Percentiles rank a stretch among this genome's conserved stretches.
Evolutionary conservation across 2,888 invertebrate species (phyloP).

Genomic region (Listrodromus nycthemerus): DNA sequence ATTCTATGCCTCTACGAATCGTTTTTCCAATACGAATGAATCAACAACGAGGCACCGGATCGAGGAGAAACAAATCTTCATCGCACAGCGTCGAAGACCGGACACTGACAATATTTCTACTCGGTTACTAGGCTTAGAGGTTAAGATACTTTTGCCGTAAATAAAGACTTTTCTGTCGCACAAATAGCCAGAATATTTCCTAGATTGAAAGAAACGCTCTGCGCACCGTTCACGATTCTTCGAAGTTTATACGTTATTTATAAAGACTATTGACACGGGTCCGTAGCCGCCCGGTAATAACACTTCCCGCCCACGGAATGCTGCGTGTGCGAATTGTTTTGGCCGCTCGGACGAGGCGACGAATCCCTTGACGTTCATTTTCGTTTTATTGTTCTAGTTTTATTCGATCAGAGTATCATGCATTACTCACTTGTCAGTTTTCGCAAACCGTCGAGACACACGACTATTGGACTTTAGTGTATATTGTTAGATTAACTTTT

Average conservation of each 20-base stretch:
- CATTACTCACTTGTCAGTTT: constrained; percentile 2
- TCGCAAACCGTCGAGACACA: not conserved
- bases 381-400: not conserved
- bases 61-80: not conserved
- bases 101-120: not conserved
- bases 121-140: not conserved
- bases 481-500: constrained; percentile 29
- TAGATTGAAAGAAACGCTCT: not conserved
- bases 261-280: not conserved
- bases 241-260: not conserved
- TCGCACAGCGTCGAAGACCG: not conserved
- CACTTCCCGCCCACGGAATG: not conserved
- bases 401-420: not conserved
- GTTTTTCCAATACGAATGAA: not conserved
- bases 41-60: not conserved
- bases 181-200: not conserved
- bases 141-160: not conserved
- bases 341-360: not conserved
- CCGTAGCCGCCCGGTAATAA: not conserved
- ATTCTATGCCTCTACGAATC: not conserved
- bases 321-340: not conserved
- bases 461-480: not conserved
- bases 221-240: constrained; percentile 4
- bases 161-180: not conserved
- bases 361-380: not conserved